Evolutionary conservation across 1,140 invertebrate genomes (phyloP).

Genomic region (Mamestra configurata): DNA sequence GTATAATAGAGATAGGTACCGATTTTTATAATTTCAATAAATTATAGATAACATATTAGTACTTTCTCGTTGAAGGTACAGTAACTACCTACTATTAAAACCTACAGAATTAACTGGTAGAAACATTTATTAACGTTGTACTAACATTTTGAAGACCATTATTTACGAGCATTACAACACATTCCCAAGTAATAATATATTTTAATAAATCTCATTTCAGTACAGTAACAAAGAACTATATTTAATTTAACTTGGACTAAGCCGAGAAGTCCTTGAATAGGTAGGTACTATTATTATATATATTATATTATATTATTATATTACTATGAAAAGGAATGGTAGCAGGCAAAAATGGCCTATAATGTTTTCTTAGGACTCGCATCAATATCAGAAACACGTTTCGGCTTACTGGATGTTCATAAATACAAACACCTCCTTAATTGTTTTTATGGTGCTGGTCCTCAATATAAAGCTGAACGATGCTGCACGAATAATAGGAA

Average conservation of each 20-base stretch:
- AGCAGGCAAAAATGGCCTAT: background rate
- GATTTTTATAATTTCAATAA: background rate
- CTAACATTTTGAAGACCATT: background rate
- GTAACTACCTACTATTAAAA: background rate
- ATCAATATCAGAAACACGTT: background rate
- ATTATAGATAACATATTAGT: too few relatives aligned
- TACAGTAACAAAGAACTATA: background rate
- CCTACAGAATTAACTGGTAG: background rate
- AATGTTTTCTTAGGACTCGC: background rate
- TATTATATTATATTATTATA: too few relatives aligned
- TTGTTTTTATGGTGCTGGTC: too few relatives aligned
- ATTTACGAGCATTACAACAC: background rate
- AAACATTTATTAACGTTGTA: background rate
- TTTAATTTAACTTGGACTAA: background rate
- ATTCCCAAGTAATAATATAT: background rate
- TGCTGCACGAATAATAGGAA: too few relatives aligned
- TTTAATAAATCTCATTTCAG: background rate
- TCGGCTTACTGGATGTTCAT: background rate
- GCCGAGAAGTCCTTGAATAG: background rate
- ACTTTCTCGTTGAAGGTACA: too few relatives aligned
- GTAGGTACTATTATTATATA: background rate
- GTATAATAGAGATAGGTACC: too few relatives aligned
- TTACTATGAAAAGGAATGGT: slow-evolving; percentile 3
- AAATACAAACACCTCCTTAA: too few relatives aligned
- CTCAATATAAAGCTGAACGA: too few relatives aligned